These are phyloP conservation scores for Ammodytes dubius DNA, from an alignment of 2,113 vertebrate species.

Conservation along the genomic window DNA sequence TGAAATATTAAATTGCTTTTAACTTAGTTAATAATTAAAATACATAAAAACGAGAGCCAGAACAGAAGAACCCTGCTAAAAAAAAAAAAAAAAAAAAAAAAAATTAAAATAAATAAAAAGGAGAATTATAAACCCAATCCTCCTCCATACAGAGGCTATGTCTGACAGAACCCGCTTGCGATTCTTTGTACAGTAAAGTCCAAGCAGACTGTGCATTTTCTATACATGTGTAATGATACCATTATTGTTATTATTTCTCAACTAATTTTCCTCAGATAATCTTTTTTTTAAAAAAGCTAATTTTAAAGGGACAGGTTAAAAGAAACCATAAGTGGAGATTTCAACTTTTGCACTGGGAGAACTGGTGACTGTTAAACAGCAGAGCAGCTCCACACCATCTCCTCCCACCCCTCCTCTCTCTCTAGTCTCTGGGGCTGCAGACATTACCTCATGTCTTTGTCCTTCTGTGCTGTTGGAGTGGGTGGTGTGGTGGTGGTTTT, in stretches of 20 bases:
- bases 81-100: constrained; percentile 77
- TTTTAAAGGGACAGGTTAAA: constrained; percentile 54
- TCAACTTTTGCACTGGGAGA: constrained; percentile 59
- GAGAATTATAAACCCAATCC: constrained; percentile 78
- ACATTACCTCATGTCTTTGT: constrained; percentile 83
- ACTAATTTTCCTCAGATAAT: constrained; percentile 72
- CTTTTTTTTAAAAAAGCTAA: constrained; percentile 65
- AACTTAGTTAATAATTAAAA: constrained; percentile 91
- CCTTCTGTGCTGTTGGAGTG: constrained; percentile 70
- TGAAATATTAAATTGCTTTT: constrained; percentile 90
- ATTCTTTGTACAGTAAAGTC: constrained; percentile 81
- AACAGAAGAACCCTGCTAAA: constrained; percentile 87
- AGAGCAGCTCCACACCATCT: constrained; percentile 54
- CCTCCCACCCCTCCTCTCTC: constrained; percentile 35
- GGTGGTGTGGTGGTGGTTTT: constrained; percentile 25
- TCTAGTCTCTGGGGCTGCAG: constrained; percentile 70
- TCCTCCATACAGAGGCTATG: constrained; percentile 80
- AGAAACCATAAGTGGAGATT: constrained; percentile 29
- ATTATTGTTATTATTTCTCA: constrained; percentile 69
- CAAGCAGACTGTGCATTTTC: constrained; percentile 83
- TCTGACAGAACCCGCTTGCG: constrained; percentile 78
- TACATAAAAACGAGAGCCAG: constrained; percentile 89
- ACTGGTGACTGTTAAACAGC: constrained; percentile 62
- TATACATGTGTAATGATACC: constrained; percentile 78
- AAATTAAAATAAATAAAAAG: constrained; percentile 83